phyloP scores from a whole-genome alignment of 1,140 invertebrate genomes.

The Rhopalosiphum maidis region DNA sequence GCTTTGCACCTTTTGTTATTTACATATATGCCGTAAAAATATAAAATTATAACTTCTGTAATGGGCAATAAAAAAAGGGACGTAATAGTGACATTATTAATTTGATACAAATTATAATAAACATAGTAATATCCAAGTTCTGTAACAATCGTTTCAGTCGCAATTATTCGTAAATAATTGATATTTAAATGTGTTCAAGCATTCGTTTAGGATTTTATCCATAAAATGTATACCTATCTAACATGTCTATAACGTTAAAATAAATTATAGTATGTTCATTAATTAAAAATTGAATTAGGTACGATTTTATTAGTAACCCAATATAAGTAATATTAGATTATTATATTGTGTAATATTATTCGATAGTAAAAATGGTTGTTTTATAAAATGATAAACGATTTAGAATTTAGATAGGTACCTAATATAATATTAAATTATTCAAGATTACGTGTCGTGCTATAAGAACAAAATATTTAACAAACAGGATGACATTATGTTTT shows the following conservation, averaged over 20 bases:
- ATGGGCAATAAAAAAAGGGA: neutral
- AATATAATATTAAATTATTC: neutral
- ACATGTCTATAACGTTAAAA: neutral
- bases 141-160: neutral
- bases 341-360: neutral
- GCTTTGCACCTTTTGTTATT: neutral
- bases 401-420: neutral
- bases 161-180: neutral
- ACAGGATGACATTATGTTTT: neutral
- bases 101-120: neutral
- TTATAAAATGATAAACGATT: neutral
- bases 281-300: neutral
- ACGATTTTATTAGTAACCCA: neutral
- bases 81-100: neutral
- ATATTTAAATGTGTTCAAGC: neutral
- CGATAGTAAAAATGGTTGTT: neutral
- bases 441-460: too few species aligned
- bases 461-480: neutral
- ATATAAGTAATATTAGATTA: neutral
- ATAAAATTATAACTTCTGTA: neutral
- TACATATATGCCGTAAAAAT: neutral
- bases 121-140: neutral
- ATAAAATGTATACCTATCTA: neutral
- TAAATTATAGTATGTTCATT: neutral
- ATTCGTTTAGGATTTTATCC: neutral